Percentiles rank a stretch among this genome's conserved stretches.
Evolutionary conservation across 2,113 vertebrate genomes (phyloP).

Genomic region (Phylloscopus whistleri): DNA sequence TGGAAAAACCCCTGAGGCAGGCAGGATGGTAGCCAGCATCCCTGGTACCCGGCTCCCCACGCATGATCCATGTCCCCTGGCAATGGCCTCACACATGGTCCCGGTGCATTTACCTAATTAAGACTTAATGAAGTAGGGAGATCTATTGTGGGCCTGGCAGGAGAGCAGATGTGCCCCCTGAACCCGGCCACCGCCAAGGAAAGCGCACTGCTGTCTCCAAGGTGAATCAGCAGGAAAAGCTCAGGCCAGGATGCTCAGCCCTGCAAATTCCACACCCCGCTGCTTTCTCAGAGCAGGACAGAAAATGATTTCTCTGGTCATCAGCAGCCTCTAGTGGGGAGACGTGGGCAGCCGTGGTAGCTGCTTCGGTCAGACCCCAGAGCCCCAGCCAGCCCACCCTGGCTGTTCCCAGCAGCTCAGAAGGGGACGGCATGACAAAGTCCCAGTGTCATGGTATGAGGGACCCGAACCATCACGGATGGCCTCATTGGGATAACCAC

Average conservation of each 20-base stretch:
- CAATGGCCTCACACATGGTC: not conserved
- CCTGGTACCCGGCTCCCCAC: rapidly evolving
- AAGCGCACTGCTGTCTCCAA: not conserved
- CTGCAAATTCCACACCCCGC: not conserved
- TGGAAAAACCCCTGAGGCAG: not conserved
- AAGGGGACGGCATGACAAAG: rapidly evolving
- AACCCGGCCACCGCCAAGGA: not conserved
- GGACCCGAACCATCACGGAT: rapidly evolving
- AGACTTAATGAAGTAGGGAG: not conserved
- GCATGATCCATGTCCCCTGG: not conserved
- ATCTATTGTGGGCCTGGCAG: not conserved
- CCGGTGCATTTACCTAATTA: not conserved
- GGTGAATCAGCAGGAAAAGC: slow-evolving; percentile 41
- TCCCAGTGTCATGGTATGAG: rapidly evolving
- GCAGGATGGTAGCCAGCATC: not conserved
- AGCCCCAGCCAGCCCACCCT: not conserved
- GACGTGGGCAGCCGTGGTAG: not conserved
- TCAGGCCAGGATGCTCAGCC: not conserved
- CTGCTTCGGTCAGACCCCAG: not conserved
- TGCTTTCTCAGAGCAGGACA: not conserved
- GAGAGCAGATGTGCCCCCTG: slow-evolving; percentile 4
- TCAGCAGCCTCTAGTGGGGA: slow-evolving; percentile 62
- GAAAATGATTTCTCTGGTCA: not conserved
- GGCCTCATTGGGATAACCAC: rapidly evolving
- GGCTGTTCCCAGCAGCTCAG: not conserved